Percentiles rank a stretch among this genome's conserved stretches.
Conservation (phyloP, 2,888 invertebrate species). For the Eudasyphora cyanicolor region DNA sequence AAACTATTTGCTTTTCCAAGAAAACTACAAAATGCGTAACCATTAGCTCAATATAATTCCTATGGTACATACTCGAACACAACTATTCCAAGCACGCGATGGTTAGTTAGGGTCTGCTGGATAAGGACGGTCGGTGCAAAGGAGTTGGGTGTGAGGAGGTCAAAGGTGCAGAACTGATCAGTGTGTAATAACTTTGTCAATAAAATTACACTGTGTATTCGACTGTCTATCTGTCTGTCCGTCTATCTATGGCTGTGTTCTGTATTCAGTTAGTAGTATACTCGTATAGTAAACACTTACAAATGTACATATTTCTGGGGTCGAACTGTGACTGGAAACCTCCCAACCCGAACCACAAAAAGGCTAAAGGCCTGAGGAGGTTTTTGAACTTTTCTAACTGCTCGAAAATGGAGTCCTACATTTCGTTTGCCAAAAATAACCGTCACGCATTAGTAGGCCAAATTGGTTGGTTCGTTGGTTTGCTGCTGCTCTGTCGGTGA, state of each 20-base stretch:
- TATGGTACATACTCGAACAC: neutral
- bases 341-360: constrained; percentile 12
- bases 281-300: too few species aligned
- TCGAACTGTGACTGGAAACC: neutral
- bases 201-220: neutral
- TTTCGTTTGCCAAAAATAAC: constrained; percentile 48
- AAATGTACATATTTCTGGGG: too few species aligned
- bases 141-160: neutral
- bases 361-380: constrained; percentile 35
- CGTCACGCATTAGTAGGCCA: constrained; percentile 58
- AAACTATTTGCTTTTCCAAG: constrained; percentile 47
- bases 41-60: constrained; percentile 40
- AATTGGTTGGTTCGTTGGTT: too few species aligned
- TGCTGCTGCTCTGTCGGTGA: neutral
- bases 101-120: neutral
- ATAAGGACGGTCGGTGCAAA: neutral
- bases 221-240: neutral
- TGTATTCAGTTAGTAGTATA: too few species aligned
- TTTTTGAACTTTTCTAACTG: constrained; percentile 53
- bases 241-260: neutral
- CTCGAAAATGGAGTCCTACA: neutral
- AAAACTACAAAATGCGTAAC: constrained; percentile 45
- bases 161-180: neutral
- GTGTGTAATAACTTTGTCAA: neutral
- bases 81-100: neutral